Evolutionary conservation across 2,888 invertebrate genomes (phyloP).

Genomic region (Eudasyphora cyanicolor): DNA sequence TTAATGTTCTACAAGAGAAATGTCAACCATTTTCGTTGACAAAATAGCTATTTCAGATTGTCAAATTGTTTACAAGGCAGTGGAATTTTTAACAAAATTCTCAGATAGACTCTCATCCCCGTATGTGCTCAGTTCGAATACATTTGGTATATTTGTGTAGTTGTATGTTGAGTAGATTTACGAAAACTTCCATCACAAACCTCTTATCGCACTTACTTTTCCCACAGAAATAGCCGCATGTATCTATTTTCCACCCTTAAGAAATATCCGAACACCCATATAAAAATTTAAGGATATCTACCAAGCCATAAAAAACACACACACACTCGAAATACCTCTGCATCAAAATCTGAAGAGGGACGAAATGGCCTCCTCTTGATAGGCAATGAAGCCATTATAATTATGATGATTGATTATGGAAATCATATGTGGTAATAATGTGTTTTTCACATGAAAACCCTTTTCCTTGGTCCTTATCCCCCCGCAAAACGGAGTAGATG

Average conservation of each 20-base stretch:
- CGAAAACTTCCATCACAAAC: not conserved
- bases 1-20: too few relatives aligned
- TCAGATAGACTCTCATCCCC: too few relatives aligned
- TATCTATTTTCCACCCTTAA: not conserved
- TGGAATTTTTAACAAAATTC: too few relatives aligned
- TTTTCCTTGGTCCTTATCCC: not conserved
- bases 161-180: too few relatives aligned
- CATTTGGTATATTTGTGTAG: too few relatives aligned
- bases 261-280: not conserved
- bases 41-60: too few relatives aligned
- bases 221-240: not conserved
- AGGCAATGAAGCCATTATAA: slow-evolving; percentile 51
- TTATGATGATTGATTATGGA: slow-evolving; percentile 62
- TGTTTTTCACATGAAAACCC: slow-evolving; percentile 42
- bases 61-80: too few relatives aligned
- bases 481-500: not conserved
- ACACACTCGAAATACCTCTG: not conserved
- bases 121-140: too few relatives aligned
- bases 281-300: not conserved
- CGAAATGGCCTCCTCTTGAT: slow-evolving; percentile 31
- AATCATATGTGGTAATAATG: slow-evolving; percentile 50
- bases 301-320: not conserved
- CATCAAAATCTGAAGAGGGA: not conserved
- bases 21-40: too few relatives aligned
- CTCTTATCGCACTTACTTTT: not conserved